Base-by-base conservation (phyloP, 2,888 invertebrate species). In the Limulus polyphemus region DNA sequence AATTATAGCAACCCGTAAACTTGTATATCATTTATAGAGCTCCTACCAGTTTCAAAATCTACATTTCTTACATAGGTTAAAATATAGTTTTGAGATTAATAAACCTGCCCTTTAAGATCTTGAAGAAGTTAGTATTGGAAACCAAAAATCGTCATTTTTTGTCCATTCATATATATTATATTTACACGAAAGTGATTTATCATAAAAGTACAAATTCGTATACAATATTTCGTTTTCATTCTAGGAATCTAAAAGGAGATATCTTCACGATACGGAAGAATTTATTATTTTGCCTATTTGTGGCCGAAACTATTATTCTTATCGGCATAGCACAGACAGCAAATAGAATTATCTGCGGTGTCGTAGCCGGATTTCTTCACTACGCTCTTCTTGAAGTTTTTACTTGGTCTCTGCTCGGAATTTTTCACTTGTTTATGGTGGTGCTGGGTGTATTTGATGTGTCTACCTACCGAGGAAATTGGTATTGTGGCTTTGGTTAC, bases 351-450 rank as follows among this genome's bases (percentile, higher is more conserved):
- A 79, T 89, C 68, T 95, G 94, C 76, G 88, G 91, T 52, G 82
- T 92, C 66, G 86, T 94, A 68, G 92, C 94, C 65, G 90, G 90
- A 46, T 80, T 91, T 63, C 79, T 95, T 67, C 78, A 79, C 66
- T 80, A 76, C 71, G 87, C 92, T 80, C 92, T 94, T 79, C 80
- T 94, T 69, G 88, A 90, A 67, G 88, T 92, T 49, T 92, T 94
- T 75, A 87, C 89, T 63, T 95, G 95, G 95, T 92, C 93, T 87
- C 92, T 93, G 77, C 83, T 94, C 70, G 94, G 94, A 86, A 94
- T 94, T 71, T 91, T 93, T 78, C 94, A 95, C 79, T 82, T 95
- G 50, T 94, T 95, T 81, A 87, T 92, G 65, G 91, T 93, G 87
- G 80, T 95, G 64, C 87, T 94, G 70, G 93, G 93, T 78, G 92